Evolutionary conservation across 2,888 invertebrate genomes (phyloP).

Genomic region (Tinea pellionella): DNA sequence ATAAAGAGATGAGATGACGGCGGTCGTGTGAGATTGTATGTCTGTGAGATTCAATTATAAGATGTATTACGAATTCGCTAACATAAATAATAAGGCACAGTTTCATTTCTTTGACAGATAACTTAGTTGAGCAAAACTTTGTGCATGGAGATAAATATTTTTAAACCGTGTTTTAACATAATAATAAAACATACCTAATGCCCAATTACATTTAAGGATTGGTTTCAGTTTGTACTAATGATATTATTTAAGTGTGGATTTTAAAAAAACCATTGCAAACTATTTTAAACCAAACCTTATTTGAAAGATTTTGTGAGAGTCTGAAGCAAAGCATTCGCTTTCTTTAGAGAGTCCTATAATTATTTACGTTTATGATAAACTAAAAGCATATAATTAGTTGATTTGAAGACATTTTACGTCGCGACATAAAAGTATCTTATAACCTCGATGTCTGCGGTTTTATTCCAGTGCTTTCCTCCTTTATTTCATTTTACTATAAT

Average conservation of each 20-base stretch:
- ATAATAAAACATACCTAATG: background rate
- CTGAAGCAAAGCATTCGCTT: background rate
- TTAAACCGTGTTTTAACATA: too few relatives aligned
- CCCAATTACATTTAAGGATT: background rate
- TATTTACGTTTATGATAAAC: constrained; percentile 7
- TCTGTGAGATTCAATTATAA: constrained; percentile 17
- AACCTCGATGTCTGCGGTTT: background rate
- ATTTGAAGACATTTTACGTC: background rate
- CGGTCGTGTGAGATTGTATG: constrained; percentile 38
- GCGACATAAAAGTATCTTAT: background rate
- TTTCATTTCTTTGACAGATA: background rate
- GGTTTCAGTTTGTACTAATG: background rate
- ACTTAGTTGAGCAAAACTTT: too few relatives aligned
- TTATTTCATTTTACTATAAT: too few relatives aligned
- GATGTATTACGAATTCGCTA: background rate
- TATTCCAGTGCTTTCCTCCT: background rate
- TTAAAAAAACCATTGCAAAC: background rate
- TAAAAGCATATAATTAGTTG: background rate
- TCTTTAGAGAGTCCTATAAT: background rate
- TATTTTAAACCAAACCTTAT: background rate
- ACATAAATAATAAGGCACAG: background rate
- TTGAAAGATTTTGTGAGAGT: background rate
- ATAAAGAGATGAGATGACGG: constrained; percentile 29
- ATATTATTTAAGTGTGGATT: too few relatives aligned
- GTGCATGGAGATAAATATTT: too few relatives aligned